These are phyloP conservation scores for Caenorhabditis zanzibari DNA, from an alignment of 2,888 invertebrate genomes.

Conservation along the genomic window DNA sequence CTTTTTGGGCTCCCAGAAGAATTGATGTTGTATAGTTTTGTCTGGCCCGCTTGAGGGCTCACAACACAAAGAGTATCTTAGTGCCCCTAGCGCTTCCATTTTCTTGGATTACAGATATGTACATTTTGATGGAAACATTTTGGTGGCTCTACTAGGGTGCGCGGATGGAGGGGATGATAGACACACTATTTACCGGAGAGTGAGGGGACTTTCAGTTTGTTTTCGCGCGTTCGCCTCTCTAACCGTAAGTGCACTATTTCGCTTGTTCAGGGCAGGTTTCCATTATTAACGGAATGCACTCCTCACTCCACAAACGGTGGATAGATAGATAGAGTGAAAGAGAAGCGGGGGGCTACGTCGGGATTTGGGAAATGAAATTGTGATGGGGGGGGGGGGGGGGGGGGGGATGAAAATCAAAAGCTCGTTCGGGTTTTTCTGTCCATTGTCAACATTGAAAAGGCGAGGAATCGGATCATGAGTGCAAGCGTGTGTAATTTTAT, in stretches of 20 bases:
- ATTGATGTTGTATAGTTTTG: slow-evolving; percentile 61
- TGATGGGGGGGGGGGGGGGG: neutral
- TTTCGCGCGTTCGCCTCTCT: slow-evolving; percentile 53
- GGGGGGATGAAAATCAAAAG: slow-evolving; percentile 61
- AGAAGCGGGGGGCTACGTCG: slow-evolving; percentile 24
- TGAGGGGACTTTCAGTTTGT: slow-evolving; percentile 57
- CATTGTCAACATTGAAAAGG: slow-evolving; percentile 50
- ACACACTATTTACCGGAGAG: slow-evolving; percentile 42
- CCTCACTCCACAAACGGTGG: slow-evolving; percentile 55
- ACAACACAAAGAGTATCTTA: slow-evolving; percentile 6
- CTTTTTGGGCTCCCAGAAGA: slow-evolving; percentile 58
- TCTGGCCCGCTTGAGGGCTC: neutral
- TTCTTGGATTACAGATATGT: slow-evolving; percentile 17
- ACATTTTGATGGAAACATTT: slow-evolving; percentile 32
- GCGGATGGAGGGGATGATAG: slow-evolving; percentile 3
- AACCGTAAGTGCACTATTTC: slow-evolving; percentile 50
- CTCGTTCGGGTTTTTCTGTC: slow-evolving; percentile 26
- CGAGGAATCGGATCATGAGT: slow-evolving; percentile 39
- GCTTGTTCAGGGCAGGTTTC: slow-evolving; percentile 42
- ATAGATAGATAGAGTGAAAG: neutral
- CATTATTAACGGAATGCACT: slow-evolving; percentile 64
- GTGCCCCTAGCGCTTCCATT: neutral
- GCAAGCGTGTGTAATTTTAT: slow-evolving; percentile 48
- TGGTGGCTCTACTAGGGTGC: neutral
- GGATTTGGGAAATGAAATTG: slow-evolving; percentile 32